Evolutionary conservation across 2,113 vertebrate genomes (phyloP).

Genomic region (Nannospalax galili): DNA sequence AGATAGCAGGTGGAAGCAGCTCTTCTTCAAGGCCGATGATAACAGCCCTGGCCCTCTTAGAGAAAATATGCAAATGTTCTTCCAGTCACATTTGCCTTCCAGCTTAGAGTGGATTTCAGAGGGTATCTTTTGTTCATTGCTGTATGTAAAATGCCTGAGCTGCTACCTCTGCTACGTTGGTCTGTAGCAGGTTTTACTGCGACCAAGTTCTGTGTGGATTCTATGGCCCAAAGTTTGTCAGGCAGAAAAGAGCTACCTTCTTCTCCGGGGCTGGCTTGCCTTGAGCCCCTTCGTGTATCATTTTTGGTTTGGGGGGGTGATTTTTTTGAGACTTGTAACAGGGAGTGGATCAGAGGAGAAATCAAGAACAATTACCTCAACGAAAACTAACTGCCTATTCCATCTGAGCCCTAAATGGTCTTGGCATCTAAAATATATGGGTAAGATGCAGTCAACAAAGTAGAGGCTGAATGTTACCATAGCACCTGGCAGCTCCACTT

Average conservation of each 20-base stretch:
- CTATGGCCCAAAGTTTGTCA: slow-evolving; percentile 78
- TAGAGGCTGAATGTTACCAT: not conserved
- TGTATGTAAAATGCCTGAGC: slow-evolving; percentile 68
- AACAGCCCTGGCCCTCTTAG: slow-evolving; percentile 87
- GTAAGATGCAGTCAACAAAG: not conserved
- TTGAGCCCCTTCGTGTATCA: slow-evolving; percentile 55
- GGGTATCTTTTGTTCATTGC: not conserved
- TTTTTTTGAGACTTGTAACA: not conserved
- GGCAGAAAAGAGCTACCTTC: slow-evolving; percentile 80
- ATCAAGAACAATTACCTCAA: not conserved
- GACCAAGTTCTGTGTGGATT: slow-evolving; percentile 85
- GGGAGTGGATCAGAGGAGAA: not conserved
- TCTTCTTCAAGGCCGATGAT: slow-evolving; percentile 86
- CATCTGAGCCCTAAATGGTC: not conserved
- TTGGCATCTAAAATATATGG: not conserved
- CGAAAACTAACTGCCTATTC: not conserved
- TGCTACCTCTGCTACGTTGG: slow-evolving; percentile 84
- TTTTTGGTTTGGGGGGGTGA: not conserved
- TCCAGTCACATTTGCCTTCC: not conserved
- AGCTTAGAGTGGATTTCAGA: not conserved
- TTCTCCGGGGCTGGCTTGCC: slow-evolving; percentile 86
- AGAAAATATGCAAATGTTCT: slow-evolving; percentile 53
- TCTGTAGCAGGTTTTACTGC: slow-evolving; percentile 87
- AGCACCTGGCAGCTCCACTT: not conserved
- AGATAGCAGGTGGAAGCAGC: slow-evolving; percentile 84